Conservation (phyloP, 2,797 vertebrate genomes). For the Acanthornis magna region DNA sequence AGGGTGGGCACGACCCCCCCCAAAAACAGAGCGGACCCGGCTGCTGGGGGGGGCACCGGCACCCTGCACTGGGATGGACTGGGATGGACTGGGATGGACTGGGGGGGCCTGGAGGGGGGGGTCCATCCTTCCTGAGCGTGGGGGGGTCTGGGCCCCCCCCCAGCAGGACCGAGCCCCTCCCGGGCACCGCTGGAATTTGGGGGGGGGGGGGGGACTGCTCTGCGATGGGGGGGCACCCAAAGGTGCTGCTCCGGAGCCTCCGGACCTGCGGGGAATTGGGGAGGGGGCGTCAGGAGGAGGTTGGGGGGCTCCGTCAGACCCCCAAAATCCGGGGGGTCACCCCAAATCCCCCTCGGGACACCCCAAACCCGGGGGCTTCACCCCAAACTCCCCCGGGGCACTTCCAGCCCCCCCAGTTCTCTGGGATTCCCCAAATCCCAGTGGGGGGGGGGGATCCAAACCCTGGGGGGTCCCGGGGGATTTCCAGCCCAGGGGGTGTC, state of each 20-base stretch:
- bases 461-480: no score
- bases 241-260: neutral
- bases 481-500: no score
- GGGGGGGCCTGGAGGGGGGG: neutral
- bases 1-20: neutral
- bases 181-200: neutral
- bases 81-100: neutral
- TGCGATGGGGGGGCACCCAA: neutral
- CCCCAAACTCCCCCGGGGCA: no score
- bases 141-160: neutral
- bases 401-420: no score
- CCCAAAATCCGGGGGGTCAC: no score
- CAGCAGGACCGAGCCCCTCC: neutral
- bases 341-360: no score
- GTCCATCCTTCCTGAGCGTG: conserved; percentile 5
- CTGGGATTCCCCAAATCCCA: no score
- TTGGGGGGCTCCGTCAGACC: no score
- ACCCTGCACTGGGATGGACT: neutral
- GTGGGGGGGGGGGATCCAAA: no score
- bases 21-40: neutral
- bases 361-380: no score
- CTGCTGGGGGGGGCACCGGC: neutral
- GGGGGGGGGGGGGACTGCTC: neutral
- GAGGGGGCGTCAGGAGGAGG: neutral
- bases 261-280: neutral